phyloP scores from a whole-genome alignment of 2,888 invertebrate species.

The Habrosyne pyritoides region DNA sequence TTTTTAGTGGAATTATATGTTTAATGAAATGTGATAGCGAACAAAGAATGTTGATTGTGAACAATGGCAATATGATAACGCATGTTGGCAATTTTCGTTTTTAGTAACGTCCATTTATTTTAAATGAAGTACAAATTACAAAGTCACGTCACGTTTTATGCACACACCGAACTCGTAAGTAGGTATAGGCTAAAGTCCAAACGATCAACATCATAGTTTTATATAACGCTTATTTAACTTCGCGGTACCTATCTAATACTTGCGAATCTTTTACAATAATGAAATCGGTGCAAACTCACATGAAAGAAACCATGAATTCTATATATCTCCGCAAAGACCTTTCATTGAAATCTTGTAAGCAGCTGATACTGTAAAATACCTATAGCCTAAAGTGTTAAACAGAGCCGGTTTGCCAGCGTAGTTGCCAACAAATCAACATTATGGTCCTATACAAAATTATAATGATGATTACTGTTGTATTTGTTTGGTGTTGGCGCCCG shows the following conservation, averaged over 20 bases:
- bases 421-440: too few relatives aligned
- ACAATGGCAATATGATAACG: neutral
- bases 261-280: too few relatives aligned
- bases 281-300: too few relatives aligned
- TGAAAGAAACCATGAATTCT: too few relatives aligned
- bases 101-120: neutral
- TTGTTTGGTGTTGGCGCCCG: too few relatives aligned
- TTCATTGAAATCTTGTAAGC: too few relatives aligned
- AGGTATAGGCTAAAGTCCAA: neutral
- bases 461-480: constrained; percentile 38
- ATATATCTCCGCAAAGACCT: too few relatives aligned
- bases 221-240: neutral
- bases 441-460: constrained; percentile 10
- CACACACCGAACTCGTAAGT: neutral
- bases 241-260: neutral
- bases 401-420: too few relatives aligned
- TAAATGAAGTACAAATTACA: neutral
- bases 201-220: neutral
- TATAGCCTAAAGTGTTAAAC: too few relatives aligned
- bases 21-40: neutral
- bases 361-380: too few relatives aligned
- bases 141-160: neutral
- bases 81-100: neutral
- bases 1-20: neutral
- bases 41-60: neutral